Conservation (phyloP, 2,888 invertebrate genomes). For the Drosophila glabriapex region DNA sequence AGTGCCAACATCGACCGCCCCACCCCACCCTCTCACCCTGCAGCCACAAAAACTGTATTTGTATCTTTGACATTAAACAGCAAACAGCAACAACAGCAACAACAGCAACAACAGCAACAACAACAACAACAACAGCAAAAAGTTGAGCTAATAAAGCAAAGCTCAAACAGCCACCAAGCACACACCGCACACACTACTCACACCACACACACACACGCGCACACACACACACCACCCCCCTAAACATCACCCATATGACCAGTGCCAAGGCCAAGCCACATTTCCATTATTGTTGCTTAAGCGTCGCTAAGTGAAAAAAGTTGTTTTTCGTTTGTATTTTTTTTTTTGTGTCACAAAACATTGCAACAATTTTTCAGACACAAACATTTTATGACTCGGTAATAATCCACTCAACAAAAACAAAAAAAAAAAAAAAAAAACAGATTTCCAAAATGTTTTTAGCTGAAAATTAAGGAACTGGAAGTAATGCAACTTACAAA, state of each 20-base stretch:
- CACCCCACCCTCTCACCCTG: too few relatives aligned
- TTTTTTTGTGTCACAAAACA: conserved; percentile 14
- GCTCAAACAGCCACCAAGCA: conserved; percentile 18
- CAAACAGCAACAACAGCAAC: conserved; percentile 19
- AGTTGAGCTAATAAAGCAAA: conserved; percentile 63
- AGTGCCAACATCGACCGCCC: conserved; percentile 7
- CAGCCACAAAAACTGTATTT: conserved; percentile 26
- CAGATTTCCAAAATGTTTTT: background rate
- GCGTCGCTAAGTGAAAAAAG: conserved; percentile 65
- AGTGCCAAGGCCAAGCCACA: conserved; percentile 13
- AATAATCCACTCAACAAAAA: background rate
- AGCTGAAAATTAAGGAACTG: background rate
- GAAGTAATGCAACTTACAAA: background rate
- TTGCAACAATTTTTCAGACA: conserved; percentile 29
- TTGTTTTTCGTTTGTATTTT: conserved; percentile 27
- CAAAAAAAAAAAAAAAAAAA: background rate
- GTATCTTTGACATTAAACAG: conserved; percentile 58
- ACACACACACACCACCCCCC: background rate
- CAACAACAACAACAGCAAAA: conserved; percentile 11
- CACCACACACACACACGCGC: background rate
- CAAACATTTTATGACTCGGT: conserved; percentile 2
- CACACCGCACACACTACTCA: background rate
- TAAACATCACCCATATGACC: background rate
- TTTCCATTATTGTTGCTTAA: conserved; percentile 56
- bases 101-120: conserved; percentile 3